Evolutionary conservation across 2,888 invertebrate species (phyloP), one percentile per base, ranked within the genome.

Genomic region (Entomobrya multifasciata): DNA sequence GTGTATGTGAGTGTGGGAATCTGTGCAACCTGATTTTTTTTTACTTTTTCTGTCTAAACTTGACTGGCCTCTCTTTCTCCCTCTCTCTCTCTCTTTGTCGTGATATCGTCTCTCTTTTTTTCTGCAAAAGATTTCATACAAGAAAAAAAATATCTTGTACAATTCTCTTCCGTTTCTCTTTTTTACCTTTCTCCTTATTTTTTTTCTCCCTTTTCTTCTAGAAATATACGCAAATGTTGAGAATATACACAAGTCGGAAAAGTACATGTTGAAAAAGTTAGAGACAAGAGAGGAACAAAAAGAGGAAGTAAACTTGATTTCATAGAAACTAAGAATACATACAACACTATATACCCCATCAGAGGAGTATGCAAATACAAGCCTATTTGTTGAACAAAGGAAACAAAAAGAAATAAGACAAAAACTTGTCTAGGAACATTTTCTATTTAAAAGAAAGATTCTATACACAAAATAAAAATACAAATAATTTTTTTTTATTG

Each of bases 1-100:
- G 57, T 76, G 47, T 84, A 67, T 86, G 86, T 65, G 79, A 57
- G 86, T 86, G 86, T 86, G 86, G 74, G 86, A 86, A 80, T 86
- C 86, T 86, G 86, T 86, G 86, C 86, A 86, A 78, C 79, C 76
- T 74, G 80, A n/a, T 60, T 17, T 62, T 25, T 10, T 36, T 65
- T 8, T 17, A 36, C 36, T 36, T 4, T 36, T 8, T 36, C 8
- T n/a, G n/a, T n/a, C n/a, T n/a, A n/a, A n/a, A 36, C 36, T 36
- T 36, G 36, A 36, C 36, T 36, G 36, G 36, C 36, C 36, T 41
- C n/a, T 55, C 77, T 60, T n/a, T 78, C 78, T 78, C 22, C 20
- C 22, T 55, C 20, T 30, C 27, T 41, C 44, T 22, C 47, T 44
- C 30, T 74, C n/a, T 55, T 27, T n/a, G n/a, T 13, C 27, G 27